A percentile compares a stretch with the other conserved stretches of the same genome.
These are phyloP conservation scores for Anguilla rostrata DNA, from an alignment of 2,113 vertebrate species.

Conservation along the genomic window DNA sequence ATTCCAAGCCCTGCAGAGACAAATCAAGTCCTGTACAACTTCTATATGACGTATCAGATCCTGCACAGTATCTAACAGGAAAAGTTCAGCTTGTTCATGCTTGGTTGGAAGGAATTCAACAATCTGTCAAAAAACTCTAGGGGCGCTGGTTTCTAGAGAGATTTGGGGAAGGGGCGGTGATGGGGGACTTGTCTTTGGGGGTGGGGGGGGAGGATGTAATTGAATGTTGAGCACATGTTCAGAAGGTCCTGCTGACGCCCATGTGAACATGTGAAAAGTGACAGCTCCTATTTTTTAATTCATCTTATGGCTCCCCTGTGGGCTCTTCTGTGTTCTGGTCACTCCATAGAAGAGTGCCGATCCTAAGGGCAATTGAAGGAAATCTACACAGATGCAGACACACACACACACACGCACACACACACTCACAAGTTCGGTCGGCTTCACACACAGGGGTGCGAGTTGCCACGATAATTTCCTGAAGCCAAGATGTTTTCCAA, in stretches of 20 bases:
- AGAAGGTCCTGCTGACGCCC: neutral
- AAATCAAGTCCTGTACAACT: neutral
- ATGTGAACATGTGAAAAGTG: neutral
- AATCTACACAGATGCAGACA: neutral
- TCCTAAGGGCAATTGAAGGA: neutral
- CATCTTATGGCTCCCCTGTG: neutral
- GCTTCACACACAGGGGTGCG: neutral
- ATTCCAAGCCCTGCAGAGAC: neutral
- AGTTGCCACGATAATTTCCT: neutral
- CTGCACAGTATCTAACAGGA: neutral
- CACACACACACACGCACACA: conserved; percentile 6
- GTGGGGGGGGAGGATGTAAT: neutral
- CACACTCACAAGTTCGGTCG: neutral
- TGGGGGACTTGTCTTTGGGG: neutral
- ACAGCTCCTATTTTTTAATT: conserved; percentile 7
- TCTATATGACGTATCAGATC: neutral
- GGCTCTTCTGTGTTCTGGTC: neutral
- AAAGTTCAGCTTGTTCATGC: neutral
- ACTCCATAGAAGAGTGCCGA: conserved; percentile 12
- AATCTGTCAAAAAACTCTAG: neutral
- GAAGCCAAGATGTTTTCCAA: neutral
- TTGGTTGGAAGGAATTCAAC: neutral
- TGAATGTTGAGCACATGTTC: conserved; percentile 2
- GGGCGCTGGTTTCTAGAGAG: neutral
- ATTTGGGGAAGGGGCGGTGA: neutral